Evolutionary conservation across 2,888 invertebrate species (phyloP), one percentile per base, ranked within the genome.

Genomic region (Timandra comae): DNA sequence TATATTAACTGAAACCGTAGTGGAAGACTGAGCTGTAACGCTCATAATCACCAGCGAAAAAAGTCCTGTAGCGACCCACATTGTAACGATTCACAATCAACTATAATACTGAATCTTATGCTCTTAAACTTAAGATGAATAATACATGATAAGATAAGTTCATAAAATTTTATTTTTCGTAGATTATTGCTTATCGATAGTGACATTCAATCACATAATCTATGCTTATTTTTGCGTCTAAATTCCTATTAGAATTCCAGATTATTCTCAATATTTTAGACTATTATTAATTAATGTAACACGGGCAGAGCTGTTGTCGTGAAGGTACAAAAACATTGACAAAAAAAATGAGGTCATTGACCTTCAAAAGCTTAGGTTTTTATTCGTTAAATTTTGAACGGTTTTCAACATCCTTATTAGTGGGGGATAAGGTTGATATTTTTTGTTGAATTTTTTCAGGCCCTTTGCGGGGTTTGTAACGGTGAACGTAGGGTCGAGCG

Each of bases 391-490:
- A 16, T 16, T 10, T 20, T 1, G 22, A 2, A 25, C 21, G 12
- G n/a, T 27, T 22, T 8, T 28, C 12, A 16, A 35, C 6, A 0
- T 0, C 0, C 2, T 10, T 46, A 2, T 3, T 1, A 16, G 4
- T 3, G 16, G 16, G 16, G 16, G 31, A 53, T 67, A 70, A 59
- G 50, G 59, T 52, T 52, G 23, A 44, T 48, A 64, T 58, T 53
- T 52, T 56, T 51, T 39, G 63, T 66, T 53, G 47, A 29, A 55
- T 78, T 81, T 81, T 82, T 82, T 78, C 72, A 74, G 71, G 48
- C 73, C 74, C 71, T 75, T 65, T 66, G 66, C 58, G 72, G 77
- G 74, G 72, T 64, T 46, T 43, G 60, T 38, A 50, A 49, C 53
- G 49, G 42, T 55, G 16, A 16, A 16, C 24, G 10, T 24, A 24